phyloP scores from a whole-genome alignment of 2,113 vertebrate species.

The Oncorhynchus clarkii region DNA sequence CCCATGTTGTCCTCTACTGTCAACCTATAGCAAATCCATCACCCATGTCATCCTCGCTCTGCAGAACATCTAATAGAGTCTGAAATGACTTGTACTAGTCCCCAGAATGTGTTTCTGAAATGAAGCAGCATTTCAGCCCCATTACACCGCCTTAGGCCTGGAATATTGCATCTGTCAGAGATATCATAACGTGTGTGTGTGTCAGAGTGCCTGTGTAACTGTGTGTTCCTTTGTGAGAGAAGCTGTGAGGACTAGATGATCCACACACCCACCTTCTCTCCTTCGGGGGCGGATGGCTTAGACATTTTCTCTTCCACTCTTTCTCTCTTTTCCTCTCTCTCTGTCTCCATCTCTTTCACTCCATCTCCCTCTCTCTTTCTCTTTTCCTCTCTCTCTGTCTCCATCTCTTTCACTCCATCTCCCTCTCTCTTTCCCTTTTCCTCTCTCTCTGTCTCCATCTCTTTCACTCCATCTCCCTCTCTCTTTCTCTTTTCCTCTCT shows the following conservation, averaged over 20 bases:
- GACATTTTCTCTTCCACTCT: constrained; percentile 34
- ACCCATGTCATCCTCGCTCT: neutral
- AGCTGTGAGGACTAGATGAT: constrained; percentile 63
- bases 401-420: too few species aligned
- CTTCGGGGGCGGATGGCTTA: constrained; percentile 72
- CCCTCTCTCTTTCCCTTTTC: constrained; percentile 35
- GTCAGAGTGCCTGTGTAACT: constrained; percentile 56
- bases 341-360: too few species aligned
- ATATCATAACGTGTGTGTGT: constrained; percentile 47
- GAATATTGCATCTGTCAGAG: constrained; percentile 63
- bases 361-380: constrained; percentile 47
- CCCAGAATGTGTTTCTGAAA: constrained; percentile 52
- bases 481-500: constrained; percentile 32
- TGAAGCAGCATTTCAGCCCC: constrained; percentile 58
- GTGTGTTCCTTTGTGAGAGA: constrained; percentile 66
- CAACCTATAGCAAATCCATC: constrained; percentile 4
- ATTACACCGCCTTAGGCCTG: constrained; percentile 42
- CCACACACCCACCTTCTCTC: constrained; percentile 74
- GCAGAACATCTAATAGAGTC: constrained; percentile 42
- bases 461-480: constrained; percentile 9
- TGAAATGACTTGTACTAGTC: constrained; percentile 51
- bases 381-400: constrained; percentile 7
- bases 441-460: too few species aligned
- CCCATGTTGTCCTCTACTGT: too few species aligned
- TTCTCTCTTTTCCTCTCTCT: constrained; percentile 39